phyloP scores from a whole-genome alignment of 2,113 vertebrate genomes.

The Serilophus lunatus region DNA sequence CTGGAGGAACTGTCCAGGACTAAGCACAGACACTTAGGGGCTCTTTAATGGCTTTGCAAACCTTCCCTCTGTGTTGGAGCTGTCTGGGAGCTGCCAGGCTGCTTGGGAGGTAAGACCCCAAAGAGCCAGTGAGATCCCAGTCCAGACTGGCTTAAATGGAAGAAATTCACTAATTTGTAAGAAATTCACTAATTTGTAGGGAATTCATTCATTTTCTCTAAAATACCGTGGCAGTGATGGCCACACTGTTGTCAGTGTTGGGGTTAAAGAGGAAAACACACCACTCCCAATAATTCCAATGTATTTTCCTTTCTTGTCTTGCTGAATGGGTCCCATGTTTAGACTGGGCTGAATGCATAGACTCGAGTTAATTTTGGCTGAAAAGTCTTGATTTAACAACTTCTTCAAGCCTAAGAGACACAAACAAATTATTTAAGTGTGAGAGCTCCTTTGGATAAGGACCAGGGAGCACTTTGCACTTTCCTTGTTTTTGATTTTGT shows the following conservation, averaged over 20 bases:
- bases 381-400: not conserved
- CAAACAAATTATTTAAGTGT: not conserved
- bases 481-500: not conserved
- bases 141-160: not conserved
- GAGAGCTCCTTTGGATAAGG: not conserved
- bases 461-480: not conserved
- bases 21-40: not conserved
- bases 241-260: not conserved
- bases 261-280: not conserved
- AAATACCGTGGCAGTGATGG: not conserved
- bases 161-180: not conserved
- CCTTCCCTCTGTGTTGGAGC: not conserved
- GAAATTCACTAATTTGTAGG: not conserved
- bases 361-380: not conserved
- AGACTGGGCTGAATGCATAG: not conserved
- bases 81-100: not conserved
- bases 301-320: not conserved
- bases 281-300: not conserved
- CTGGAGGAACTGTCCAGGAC: not conserved
- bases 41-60: not conserved
- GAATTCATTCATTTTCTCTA: not conserved
- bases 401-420: not conserved
- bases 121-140: not conserved
- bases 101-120: not conserved
- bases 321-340: not conserved